Percentiles rank a stretch among this genome's conserved stretches.
phyloP scores from a whole-genome alignment of 2,888 invertebrate species.

The Trichacis sp. region DNA sequence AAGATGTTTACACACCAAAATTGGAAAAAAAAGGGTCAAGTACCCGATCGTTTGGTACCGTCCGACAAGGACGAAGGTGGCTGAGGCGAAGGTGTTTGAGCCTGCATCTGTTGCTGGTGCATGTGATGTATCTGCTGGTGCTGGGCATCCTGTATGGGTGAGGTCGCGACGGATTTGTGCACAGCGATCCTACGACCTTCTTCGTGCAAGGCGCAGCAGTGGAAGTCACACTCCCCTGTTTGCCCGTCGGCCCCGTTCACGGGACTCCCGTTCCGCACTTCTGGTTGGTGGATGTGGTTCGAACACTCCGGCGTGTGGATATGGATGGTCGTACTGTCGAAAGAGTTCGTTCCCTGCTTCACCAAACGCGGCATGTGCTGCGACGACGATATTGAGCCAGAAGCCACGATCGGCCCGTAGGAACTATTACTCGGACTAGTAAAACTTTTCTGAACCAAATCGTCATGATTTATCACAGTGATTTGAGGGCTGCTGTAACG shows the following conservation, averaged over 20 bases:
- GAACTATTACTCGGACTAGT: conserved; percentile 64
- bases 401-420: conserved; percentile 57
- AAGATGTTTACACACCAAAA: not conserved
- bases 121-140: conserved; percentile 66
- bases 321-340: conserved; percentile 82
- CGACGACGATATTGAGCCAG: conserved; percentile 51
- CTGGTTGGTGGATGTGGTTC: conserved; percentile 78
- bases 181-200: conserved; percentile 92
- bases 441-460: conserved; percentile 73
- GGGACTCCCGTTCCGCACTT: conserved; percentile 76
- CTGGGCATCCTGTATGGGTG: conserved; percentile 87
- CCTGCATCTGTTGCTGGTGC: conserved; percentile 58
- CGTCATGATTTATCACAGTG: conserved; percentile 94
- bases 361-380: conserved; percentile 68
- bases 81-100: conserved; percentile 75
- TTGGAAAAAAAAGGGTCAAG: not conserved
- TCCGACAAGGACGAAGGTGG: conserved; percentile 70
- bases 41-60: conserved; percentile 68
- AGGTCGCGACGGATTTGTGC: conserved; percentile 92
- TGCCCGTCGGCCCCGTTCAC: conserved; percentile 72
- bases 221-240: conserved; percentile 88
- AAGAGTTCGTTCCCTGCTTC: conserved; percentile 72
- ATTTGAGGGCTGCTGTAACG: conserved; percentile 84
- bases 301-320: conserved; percentile 87
- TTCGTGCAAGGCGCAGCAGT: conserved; percentile 94